Conservation (phyloP, 2,113 vertebrate genomes). For the Macrotus californicus region DNA sequence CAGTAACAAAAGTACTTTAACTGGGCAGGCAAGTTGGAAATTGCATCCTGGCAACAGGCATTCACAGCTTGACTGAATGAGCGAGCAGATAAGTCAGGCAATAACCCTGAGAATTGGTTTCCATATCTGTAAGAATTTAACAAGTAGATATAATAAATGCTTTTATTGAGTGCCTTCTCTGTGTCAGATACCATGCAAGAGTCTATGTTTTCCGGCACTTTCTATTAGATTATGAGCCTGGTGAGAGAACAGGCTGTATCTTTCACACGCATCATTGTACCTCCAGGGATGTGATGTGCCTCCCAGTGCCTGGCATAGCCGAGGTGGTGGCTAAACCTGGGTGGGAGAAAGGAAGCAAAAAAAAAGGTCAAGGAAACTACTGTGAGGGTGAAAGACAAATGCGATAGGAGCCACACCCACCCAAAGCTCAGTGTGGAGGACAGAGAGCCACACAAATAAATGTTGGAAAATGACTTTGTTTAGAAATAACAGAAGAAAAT, state of each 20-base stretch:
- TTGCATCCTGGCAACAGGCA: too few relatives aligned
- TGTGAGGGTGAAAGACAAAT: background rate
- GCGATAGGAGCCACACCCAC: background rate
- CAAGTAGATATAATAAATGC: background rate
- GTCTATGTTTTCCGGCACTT: background rate
- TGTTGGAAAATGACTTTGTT: background rate
- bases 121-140: background rate
- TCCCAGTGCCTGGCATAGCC: background rate
- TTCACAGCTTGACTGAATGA: background rate
- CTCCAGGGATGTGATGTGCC: background rate
- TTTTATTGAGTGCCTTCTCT: background rate
- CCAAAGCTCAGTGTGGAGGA: background rate
- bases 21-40: background rate
- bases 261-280: background rate
- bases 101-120: background rate
- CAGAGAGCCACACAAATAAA: background rate
- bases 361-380: background rate
- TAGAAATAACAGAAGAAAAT: background rate
- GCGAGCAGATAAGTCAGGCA: background rate
- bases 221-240: background rate
- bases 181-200: background rate
- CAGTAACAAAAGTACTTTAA: background rate
- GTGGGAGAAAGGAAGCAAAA: background rate
- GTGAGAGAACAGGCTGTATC: background rate
- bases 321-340: background rate